These are phyloP conservation scores for Alloplasta piceator DNA, from an alignment of 2,888 invertebrate genomes.

Conservation along the genomic window DNA sequence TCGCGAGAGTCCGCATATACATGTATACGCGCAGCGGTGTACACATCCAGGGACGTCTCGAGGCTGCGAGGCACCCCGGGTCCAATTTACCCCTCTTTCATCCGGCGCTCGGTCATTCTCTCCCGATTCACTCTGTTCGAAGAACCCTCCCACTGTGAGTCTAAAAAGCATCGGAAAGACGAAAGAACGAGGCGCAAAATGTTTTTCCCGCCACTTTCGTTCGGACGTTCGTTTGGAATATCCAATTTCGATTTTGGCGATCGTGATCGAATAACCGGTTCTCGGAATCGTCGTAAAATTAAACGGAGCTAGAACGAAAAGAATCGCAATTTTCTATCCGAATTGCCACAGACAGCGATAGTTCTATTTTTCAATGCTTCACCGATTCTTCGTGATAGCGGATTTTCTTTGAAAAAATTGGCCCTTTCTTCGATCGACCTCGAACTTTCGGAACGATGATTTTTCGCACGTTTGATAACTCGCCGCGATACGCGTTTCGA, in stretches of 20 bases:
- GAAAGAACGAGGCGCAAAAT: neutral
- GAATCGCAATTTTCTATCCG: neutral
- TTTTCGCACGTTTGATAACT: too few relatives aligned
- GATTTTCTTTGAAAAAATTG: too few relatives aligned
- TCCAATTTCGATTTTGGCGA: neutral
- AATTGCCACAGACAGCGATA: too few relatives aligned
- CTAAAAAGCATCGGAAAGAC: neutral
- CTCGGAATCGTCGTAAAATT: neutral
- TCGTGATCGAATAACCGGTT: slow-evolving; percentile 34
- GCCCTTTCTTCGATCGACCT: too few relatives aligned
- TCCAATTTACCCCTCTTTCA: slow-evolving; percentile 30
- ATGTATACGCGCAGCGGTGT: slow-evolving; percentile 14
- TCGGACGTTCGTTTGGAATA: neutral
- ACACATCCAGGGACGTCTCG: slow-evolving; percentile 59
- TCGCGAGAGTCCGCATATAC: slow-evolving; percentile 37
- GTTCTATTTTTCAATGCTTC: too few relatives aligned
- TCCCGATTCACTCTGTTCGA: neutral
- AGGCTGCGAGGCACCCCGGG: slow-evolving; percentile 49
- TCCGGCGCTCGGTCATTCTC: slow-evolving; percentile 9
- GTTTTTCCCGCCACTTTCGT: slow-evolving; percentile 16
- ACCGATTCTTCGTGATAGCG: too few relatives aligned
- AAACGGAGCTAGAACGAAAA: neutral
- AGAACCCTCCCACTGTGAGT: neutral
- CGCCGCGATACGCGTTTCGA: slow-evolving; percentile 38
- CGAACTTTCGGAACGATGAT: neutral